Conservation (phyloP, 2,797 vertebrate species). For the Pachyuromys duprasi region DNA sequence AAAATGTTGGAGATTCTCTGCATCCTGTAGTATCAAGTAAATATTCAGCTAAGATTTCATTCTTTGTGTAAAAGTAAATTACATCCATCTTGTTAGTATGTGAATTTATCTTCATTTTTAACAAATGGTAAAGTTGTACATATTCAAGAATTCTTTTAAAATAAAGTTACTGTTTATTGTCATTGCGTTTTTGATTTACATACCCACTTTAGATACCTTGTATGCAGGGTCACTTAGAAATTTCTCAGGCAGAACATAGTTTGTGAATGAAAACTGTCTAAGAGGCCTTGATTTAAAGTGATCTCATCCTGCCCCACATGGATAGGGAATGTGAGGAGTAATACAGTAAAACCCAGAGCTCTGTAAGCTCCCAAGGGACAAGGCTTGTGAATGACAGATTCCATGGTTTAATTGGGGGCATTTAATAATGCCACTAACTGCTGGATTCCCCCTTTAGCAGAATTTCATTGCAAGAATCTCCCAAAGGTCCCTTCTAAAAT, state of each 20-base stretch:
- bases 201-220: neutral
- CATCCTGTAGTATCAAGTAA: neutral
- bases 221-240: neutral
- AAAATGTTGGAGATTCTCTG: neutral
- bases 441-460: constrained; percentile 48
- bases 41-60: neutral
- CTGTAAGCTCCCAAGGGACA: constrained; percentile 47
- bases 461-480: constrained; percentile 60
- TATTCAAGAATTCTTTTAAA: neutral
- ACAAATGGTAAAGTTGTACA: neutral
- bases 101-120: neutral
- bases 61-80: neutral
- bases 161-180: neutral
- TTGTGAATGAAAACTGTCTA: neutral
- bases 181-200: neutral
- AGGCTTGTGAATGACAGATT: constrained; percentile 20
- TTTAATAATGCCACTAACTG: constrained; percentile 60
- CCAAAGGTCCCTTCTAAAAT: constrained; percentile 65
- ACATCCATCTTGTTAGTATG: neutral
- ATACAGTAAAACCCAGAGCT: constrained; percentile 1
- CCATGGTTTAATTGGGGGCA: constrained; percentile 37
- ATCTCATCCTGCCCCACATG: neutral
- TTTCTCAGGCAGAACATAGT: neutral
- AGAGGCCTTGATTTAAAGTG: neutral
- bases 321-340: neutral